Evolutionary conservation across 2,888 invertebrate species (phyloP).

Genomic region (Nasonovia ribisnigri): DNA sequence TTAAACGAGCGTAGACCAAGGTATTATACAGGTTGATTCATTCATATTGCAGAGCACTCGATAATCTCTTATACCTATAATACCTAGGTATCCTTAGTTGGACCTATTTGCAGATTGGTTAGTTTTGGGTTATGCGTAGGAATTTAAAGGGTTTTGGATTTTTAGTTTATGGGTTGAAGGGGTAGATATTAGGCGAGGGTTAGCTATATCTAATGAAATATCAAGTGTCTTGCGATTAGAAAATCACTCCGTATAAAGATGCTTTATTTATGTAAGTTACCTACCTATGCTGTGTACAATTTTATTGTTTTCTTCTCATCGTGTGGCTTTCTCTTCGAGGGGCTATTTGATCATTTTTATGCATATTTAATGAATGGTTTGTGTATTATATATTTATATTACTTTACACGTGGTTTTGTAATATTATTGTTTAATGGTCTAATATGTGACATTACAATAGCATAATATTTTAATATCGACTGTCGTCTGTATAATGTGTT

Average conservation of each 20-base stretch:
- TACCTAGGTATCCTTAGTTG: not conserved
- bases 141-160: not conserved
- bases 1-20: not conserved
- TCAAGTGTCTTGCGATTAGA: not conserved
- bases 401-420: not conserved
- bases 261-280: too few species aligned
- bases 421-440: not conserved
- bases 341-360: not conserved
- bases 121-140: not conserved
- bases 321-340: conserved; percentile 1
- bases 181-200: not conserved
- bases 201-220: not conserved
- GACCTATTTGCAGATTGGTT: not conserved
- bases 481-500: not conserved
- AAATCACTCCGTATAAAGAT: not conserved
- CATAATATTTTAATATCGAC: not conserved
- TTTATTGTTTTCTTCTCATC: not conserved
- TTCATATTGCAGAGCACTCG: not conserved
- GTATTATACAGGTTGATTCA: not conserved
- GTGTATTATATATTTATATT: not conserved
- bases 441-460: conserved; percentile 14
- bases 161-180: not conserved
- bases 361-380: not conserved
- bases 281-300: not conserved
- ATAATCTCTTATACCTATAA: not conserved